phyloP scores from a whole-genome alignment of 2,888 invertebrate species.

The Sthenelais limicola region DNA sequence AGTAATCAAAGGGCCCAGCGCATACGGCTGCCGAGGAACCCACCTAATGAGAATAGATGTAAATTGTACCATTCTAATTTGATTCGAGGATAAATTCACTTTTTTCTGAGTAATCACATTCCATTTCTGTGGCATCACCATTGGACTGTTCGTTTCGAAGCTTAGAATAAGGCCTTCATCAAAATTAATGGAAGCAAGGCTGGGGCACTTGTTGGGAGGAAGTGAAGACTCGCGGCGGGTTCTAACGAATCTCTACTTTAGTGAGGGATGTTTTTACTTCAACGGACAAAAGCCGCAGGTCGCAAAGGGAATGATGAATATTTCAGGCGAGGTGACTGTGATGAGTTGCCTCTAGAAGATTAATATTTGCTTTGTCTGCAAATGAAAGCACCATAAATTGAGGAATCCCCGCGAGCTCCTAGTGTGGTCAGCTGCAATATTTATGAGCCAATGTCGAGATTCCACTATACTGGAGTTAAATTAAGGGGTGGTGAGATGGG shows the following conservation, averaged over 20 bases:
- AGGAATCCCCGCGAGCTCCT: neutral
- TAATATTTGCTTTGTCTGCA: conserved; percentile 40
- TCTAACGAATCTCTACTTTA: conserved; percentile 20
- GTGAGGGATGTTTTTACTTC: conserved; percentile 35
- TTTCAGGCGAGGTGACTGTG: conserved; percentile 16
- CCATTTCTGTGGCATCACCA: no score
- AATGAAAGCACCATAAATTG: conserved; percentile 27
- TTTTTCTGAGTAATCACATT: no score
- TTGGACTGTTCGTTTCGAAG: no score
- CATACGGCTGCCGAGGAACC: no score
- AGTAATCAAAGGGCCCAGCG: no score
- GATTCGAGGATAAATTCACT: no score
- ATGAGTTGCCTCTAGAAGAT: conserved; percentile 22
- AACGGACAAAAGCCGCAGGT: conserved; percentile 23
- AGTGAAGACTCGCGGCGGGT: no score
- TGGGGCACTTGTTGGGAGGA: no score
- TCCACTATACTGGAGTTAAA: conserved; percentile 34
- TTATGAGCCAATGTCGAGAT: conserved; percentile 31
- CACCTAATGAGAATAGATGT: no score
- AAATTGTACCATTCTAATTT: no score
- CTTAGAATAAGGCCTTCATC: no score
- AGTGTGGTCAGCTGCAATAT: conserved; percentile 33
- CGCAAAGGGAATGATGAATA: conserved; percentile 14
- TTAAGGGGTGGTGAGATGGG: conserved; percentile 21
- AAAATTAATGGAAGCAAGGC: no score